Evolutionary conservation across 2,888 invertebrate genomes (phyloP).

Genomic region (Eudasyphora cyanicolor): DNA sequence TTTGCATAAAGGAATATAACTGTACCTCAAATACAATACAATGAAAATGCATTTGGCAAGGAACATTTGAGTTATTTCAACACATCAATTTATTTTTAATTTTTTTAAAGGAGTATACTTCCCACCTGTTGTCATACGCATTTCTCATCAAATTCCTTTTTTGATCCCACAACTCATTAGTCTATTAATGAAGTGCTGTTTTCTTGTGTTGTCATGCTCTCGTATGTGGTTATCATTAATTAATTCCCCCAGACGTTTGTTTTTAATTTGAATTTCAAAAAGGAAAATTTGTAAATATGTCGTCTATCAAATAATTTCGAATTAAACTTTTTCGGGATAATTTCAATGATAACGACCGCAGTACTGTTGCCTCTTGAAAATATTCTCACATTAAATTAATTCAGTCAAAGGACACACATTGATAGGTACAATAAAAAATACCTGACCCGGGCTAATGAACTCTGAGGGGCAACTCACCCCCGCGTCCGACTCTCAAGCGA

Average conservation of each 20-base stretch:
- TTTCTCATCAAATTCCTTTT: too few species aligned
- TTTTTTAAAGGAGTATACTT: too few species aligned
- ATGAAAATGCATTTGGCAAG: too few species aligned
- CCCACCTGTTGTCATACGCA: too few species aligned
- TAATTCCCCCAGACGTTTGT: background rate
- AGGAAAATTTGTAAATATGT: background rate
- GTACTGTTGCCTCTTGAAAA: background rate
- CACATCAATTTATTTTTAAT: too few species aligned
- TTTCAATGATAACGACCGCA: background rate
- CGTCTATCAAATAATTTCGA: background rate
- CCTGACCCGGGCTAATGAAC: constrained; percentile 33
- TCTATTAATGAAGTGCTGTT: background rate
- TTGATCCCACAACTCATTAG: background rate
- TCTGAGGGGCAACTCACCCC: constrained; percentile 42
- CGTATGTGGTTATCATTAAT: background rate
- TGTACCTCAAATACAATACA: too few species aligned
- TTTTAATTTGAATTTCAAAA: background rate
- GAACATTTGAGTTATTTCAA: too few species aligned
- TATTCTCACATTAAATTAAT: constrained; percentile 45
- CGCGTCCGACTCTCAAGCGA: background rate
- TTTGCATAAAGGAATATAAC: background rate
- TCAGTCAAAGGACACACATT: background rate
- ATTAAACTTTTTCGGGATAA: background rate
- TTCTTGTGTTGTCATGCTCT: background rate
- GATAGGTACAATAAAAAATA: constrained; percentile 22